Evolutionary conservation across 1,140 invertebrate species (phyloP), one percentile per base, ranked within the genome.

Genomic region (Cyphomyrmex costatus): DNA sequence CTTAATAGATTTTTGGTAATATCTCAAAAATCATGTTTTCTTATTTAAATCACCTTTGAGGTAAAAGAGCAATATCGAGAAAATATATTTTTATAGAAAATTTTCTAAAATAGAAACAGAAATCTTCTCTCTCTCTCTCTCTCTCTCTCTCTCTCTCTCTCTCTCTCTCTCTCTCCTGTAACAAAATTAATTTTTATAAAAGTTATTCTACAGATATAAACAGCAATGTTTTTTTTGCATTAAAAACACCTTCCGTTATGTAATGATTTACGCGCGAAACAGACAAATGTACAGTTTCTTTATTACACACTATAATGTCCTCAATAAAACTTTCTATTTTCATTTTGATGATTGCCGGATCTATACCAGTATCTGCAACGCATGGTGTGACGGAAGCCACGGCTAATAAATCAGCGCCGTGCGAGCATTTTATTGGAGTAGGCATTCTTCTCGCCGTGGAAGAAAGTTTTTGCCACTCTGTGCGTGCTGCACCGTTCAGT

Each of bases 381-480:
- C 16, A 36, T 46, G 19, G 56, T 16, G 65, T 51, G 68, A 83
- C 66, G 19, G 1, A 10, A 30, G 19, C 53, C 53, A 71, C 12
- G 53, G 27, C 60, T 73, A 53, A 83, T 83, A 73, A 42, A 73
- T 83, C 78, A 71, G 33, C 16, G 42, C 66, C 10, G 51, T 27
- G 16, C 51, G 6, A 27, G 14, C 53, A 83, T 83, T 83, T 58
- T 46, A 66, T 83, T 70, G 36, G 21, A 60, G 66, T 60, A 56
- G 49, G 61, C 60, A 85, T 78, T 85, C 49, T 78, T 85, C 46
- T 63, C 58, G 16, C 27, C 21, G 24, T 46, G 33, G 36, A 71
- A 58, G 66, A 27, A 83, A 73, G 53, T 83, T 83, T 73, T 83
- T 73, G 53, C 68, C 36, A 73, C 36, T 82, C 33, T 58, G 10